Conservation (phyloP, 2,113 vertebrate genomes). For the Tragulus kanchil region DNA sequence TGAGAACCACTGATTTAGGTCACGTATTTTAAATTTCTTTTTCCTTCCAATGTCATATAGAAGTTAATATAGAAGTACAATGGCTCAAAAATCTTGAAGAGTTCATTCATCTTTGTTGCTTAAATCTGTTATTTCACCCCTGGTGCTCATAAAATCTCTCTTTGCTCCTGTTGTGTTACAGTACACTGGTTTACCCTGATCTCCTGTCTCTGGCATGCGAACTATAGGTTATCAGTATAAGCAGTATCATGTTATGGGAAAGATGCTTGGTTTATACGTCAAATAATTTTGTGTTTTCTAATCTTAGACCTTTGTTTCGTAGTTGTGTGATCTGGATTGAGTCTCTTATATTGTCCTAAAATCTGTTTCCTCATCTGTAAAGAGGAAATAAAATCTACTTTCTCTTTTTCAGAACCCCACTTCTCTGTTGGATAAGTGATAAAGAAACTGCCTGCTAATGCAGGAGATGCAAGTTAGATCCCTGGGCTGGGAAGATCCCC, state of each 20-base stretch:
- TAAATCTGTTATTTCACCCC: background rate
- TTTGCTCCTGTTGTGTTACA: background rate
- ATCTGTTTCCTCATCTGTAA: background rate
- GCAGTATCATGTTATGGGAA: background rate
- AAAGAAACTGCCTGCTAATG: background rate
- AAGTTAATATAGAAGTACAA: background rate
- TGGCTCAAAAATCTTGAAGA: background rate
- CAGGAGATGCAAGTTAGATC: background rate
- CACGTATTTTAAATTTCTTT: background rate
- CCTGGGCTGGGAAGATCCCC: background rate
- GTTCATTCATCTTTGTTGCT: background rate
- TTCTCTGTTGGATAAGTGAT: background rate
- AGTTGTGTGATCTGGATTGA: background rate
- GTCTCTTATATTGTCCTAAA: background rate
- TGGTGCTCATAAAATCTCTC: background rate
- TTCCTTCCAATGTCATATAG: background rate
- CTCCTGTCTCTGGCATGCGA: background rate
- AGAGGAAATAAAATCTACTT: conserved; percentile 2
- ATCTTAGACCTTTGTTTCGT: background rate
- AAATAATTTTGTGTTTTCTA: background rate
- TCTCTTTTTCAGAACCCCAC: background rate
- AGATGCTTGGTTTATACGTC: background rate
- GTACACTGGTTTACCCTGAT: background rate
- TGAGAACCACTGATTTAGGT: background rate
- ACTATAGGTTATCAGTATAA: background rate